Conservation (phyloP, 2,113 vertebrate genomes). For the Notarius lentiginosus region DNA sequence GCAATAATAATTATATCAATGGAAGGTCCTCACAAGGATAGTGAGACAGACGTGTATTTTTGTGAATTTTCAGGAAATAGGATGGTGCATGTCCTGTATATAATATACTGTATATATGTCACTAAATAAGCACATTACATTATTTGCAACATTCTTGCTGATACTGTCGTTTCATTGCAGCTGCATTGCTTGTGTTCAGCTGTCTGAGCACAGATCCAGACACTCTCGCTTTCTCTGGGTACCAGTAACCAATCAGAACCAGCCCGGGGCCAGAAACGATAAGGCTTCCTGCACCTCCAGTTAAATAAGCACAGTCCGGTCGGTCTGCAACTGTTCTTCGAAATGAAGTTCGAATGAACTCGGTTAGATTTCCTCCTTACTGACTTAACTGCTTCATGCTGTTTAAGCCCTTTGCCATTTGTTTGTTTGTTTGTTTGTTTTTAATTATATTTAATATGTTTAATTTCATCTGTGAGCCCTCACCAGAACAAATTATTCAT, state of each 20-base stretch:
- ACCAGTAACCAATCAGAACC: not conserved
- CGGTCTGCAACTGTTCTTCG: not conserved
- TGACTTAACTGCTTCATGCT: not conserved
- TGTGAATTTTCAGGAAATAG: not conserved
- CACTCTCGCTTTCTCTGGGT: not conserved
- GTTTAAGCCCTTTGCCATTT: not conserved
- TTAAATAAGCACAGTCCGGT: not conserved
- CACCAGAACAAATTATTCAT: not conserved
- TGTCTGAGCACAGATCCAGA: not conserved
- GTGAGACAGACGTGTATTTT: not conserved
- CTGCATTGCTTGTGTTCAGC: not conserved
- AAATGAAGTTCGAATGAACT: not conserved
- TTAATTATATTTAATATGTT: not conserved
- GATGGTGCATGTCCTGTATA: not conserved
- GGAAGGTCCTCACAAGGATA: too few species aligned
- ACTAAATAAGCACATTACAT: not conserved
- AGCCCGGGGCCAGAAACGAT: not conserved
- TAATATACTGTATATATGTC: not conserved
- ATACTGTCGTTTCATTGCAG: not conserved
- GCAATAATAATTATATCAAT: too few species aligned
- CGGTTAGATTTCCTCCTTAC: not conserved
- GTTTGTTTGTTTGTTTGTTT: not conserved
- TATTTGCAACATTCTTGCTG: not conserved
- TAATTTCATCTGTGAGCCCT: not conserved
- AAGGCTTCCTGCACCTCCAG: not conserved